A percentile compares a stretch with the other conserved stretches of the same genome.
Evolutionary conservation across 2,888 invertebrate species (phyloP).

Genomic region (Ophion obscuratus): DNA sequence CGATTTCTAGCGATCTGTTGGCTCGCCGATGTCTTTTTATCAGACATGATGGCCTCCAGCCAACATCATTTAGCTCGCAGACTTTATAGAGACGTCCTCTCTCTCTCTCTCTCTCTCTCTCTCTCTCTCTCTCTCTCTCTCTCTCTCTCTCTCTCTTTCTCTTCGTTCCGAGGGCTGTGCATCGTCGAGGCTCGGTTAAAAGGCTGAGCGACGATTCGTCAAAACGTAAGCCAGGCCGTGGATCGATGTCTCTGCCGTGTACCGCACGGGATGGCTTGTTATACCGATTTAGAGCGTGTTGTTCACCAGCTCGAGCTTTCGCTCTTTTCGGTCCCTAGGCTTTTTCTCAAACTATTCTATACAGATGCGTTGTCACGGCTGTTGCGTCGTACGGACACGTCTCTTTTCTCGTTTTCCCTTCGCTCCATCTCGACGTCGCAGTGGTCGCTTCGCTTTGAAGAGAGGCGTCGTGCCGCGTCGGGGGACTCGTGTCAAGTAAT

Average conservation of each 20-base stretch:
- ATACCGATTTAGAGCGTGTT: constrained; percentile 78
- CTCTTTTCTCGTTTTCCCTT: constrained; percentile 50
- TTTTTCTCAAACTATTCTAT: neutral
- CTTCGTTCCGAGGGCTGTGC: neutral
- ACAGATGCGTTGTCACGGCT: constrained; percentile 35
- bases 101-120: neutral
- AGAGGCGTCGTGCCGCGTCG: constrained; percentile 74
- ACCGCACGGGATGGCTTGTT: constrained; percentile 77
- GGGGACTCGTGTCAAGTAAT: constrained; percentile 78
- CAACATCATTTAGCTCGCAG: constrained; percentile 43
- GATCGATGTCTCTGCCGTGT: constrained; percentile 77
- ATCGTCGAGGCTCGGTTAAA: constrained; percentile 31
- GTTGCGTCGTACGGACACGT: constrained; percentile 17
- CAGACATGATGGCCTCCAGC: constrained; percentile 40
- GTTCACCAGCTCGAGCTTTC: constrained; percentile 64
- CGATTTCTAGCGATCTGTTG: constrained; percentile 21
- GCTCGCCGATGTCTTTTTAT: neutral
- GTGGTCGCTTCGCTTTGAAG: constrained; percentile 73
- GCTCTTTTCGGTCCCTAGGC: constrained; percentile 8
- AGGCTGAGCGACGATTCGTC: constrained; percentile 76
- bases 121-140: neutral
- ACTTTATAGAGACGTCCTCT: constrained; percentile 57
- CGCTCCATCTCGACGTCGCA: constrained; percentile 66
- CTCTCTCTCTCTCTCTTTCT: neutral
- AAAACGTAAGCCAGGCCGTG: constrained; percentile 77